Evolutionary conservation across 2,888 invertebrate species (phyloP), one percentile per base, ranked within the genome.

Genomic region (Spodoptera picta): DNA sequence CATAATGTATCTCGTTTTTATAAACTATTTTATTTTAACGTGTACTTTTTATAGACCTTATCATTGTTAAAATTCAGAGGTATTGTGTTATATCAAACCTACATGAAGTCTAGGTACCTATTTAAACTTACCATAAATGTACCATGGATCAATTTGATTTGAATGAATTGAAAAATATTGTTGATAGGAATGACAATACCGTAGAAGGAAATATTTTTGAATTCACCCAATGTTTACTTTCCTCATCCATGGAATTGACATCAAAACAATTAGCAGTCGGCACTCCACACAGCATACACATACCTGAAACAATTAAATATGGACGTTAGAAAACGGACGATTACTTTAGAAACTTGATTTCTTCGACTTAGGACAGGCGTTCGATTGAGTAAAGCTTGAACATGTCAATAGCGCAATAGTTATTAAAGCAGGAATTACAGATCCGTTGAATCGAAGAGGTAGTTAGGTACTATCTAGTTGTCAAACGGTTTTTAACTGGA

Each of bases 291-390:
- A 7, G 14, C 27, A 62, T 42, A 70, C 50, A n/a, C 57, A 58
- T 69, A 71, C 75, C 71, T 71, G 71, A 63, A 71, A 71, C 71
- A 71, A 71, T 71, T 63, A 74, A 69, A 52, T 51, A 59, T 48
- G 57, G 54, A 51, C 54, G 52, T 74, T 74, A 74, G 57, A 73
- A 68, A 68, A 70, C 45, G 57, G 53, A 57, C 69, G 51, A 62
- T 67, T 49, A 61, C 47, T 62, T 69, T 42, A 62, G 47, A 69
- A 63, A 69, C 69, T 54, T 52, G 75, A 74, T 74, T 74, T 55
- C 70, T 51, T 70, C 69, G 61, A 70, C 48, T 70, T 61, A 50
- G 53, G 61, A 53, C 52, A 52, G n/a, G 61, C 69, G 10, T 48
- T 54, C 69, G 50, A 74, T 71, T 74, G 54, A 55, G 69, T 69